Base-by-base conservation (phyloP, 35 echinoderm and acorn worm species). In the Patiria miniata region DNA sequence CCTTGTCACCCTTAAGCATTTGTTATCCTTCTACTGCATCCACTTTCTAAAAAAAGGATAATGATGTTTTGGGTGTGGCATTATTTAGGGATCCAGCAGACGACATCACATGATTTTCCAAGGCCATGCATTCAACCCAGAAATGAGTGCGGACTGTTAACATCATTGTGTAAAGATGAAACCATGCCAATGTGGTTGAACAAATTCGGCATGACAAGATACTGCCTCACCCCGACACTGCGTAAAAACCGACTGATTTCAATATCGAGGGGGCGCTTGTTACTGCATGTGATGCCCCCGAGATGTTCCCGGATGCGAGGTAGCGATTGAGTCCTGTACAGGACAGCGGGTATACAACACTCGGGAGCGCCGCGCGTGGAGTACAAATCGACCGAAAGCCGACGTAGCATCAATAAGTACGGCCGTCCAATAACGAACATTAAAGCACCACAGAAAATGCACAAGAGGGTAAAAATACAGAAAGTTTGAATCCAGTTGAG, bases 121-220 rank as follows among this genome's bases (percentile, higher is more conserved):
- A n/a, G n/a, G n/a, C n/a, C n/a, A n/a, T n/a, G n/a, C 12, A 47
- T 80, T 80, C 26, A 80, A 8, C 39, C 37, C 51, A 84, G 22
- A 38, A 84, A 84, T 28, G 28, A 60, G 33, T 84, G 82, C 23
- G 85, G 85, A 55, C 78, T 55, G 47, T 87, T 87, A 14, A 69
- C 68, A 23, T 61, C 37, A 36, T 26, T 22, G 32, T 87, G 85
- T 44, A 87, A 50, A 2, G 85, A 77, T 53, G 85, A 87, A 56
- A 87, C 78, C 23, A 87, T 14, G 23, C 85, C 85, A 79, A 87
- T 87, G 47, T 87, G 85, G 36, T 79, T 51, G 69, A 87, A 69
- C 2, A 87, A 69, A 52, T 87, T 87, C 19, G 85, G 85, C 36
- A 87, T 77, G 8, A 87, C 69, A 36, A 78, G 52, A 77, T 87